These are phyloP conservation scores for Tetragonisca angustula DNA, from an alignment of 2,888 invertebrate species.

Conservation along the genomic window DNA sequence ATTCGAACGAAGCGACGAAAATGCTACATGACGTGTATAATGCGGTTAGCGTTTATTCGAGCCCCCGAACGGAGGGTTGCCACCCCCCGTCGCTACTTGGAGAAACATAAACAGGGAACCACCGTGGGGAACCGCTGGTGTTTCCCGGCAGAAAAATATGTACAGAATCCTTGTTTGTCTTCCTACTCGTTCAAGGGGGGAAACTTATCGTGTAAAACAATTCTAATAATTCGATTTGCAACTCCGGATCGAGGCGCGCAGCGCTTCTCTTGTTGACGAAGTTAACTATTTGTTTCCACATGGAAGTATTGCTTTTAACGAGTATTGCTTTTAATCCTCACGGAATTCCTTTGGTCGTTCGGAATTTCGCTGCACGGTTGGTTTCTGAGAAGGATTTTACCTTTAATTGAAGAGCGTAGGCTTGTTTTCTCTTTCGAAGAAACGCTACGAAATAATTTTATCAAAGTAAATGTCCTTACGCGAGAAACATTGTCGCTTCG, in stretches of 20 bases:
- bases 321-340: too few relatives aligned
- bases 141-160: slow-evolving; percentile 46
- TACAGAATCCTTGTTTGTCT: slow-evolving; percentile 25
- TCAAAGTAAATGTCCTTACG: too few relatives aligned
- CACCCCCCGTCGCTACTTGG: slow-evolving; percentile 39
- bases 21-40: slow-evolving; percentile 66
- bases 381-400: too few relatives aligned
- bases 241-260: neutral
- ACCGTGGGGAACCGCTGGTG: slow-evolving; percentile 7
- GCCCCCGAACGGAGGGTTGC: slow-evolving; percentile 52
- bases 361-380: too few relatives aligned
- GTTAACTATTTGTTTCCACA: neutral
- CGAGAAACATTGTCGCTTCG: too few relatives aligned
- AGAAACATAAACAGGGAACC: slow-evolving; percentile 61
- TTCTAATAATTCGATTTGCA: neutral
- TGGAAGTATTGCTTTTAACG: neutral
- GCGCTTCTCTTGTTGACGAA: neutral
- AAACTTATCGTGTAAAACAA: slow-evolving; percentile 11
- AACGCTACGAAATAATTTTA: too few relatives aligned
- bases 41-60: slow-evolving; percentile 71
- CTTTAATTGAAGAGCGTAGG: too few relatives aligned
- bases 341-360: too few relatives aligned
- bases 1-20: slow-evolving; percentile 62
- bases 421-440: too few relatives aligned
- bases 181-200: slow-evolving; percentile 15